Evolutionary conservation across 2,113 vertebrate species (phyloP).

Genomic region (Syngnathoides biaculeatus): DNA sequence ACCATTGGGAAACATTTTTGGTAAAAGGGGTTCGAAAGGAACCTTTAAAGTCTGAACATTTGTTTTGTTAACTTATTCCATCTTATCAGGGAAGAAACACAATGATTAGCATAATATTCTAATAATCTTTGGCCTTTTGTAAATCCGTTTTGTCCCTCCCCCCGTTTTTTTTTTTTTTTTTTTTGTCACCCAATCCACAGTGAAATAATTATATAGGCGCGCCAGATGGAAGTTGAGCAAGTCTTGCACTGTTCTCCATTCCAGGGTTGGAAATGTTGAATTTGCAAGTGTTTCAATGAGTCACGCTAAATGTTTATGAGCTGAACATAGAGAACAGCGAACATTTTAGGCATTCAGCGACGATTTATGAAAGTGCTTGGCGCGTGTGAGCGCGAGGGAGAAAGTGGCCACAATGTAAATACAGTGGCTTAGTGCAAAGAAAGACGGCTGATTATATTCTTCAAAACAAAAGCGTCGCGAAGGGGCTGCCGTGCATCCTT

Average conservation of each 20-base stretch:
- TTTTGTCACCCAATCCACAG: not conserved
- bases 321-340: not conserved
- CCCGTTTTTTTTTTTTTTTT: not conserved
- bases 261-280: not conserved
- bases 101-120: not conserved
- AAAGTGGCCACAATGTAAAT: conserved; percentile 66
- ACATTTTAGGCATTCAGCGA: conserved; percentile 15
- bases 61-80: not conserved
- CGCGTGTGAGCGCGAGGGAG: conserved; percentile 6
- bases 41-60: too few relatives aligned
- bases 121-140: not conserved
- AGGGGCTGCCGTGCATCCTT: conserved; percentile 71
- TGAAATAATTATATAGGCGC: not conserved
- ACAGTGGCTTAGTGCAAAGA: conserved; percentile 60
- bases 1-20: too few relatives aligned
- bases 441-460: conserved; percentile 69
- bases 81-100: not conserved
- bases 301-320: conserved; percentile 1
- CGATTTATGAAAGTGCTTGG: conserved; percentile 39
- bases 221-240: not conserved
- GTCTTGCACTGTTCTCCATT: not conserved
- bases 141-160: not conserved
- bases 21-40: not conserved
- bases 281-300: not conserved
- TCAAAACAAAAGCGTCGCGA: conserved; percentile 63